Percentiles rank a stretch among this genome's conserved stretches.
Conservation (phyloP, 2,113 vertebrate species). For the Nyctereutes procyonoides region DNA sequence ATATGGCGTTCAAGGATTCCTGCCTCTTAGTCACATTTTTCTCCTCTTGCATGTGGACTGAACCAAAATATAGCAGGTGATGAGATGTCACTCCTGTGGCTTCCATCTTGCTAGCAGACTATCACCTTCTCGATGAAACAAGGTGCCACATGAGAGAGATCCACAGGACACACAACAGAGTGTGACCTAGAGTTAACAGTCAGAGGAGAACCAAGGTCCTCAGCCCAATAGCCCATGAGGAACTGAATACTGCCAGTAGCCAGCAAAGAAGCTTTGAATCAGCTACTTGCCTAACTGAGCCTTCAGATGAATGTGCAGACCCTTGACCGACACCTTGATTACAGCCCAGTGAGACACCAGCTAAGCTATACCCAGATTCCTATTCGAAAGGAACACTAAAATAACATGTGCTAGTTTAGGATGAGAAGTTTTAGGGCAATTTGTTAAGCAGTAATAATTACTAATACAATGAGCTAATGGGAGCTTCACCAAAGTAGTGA, state of each 20-base stretch:
- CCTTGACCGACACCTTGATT: not conserved
- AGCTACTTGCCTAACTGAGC: not conserved
- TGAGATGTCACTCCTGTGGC: not conserved
- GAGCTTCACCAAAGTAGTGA: not conserved
- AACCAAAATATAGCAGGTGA: not conserved
- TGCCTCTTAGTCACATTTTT: not conserved
- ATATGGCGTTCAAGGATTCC: not conserved
- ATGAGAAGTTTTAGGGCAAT: not conserved
- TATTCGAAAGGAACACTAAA: not conserved
- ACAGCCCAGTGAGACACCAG: not conserved
- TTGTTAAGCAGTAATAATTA: not conserved
- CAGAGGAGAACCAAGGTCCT: not conserved
- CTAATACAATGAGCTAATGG: not conserved
- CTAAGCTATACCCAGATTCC: not conserved
- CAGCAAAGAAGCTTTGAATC: not conserved
- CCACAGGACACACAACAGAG: not conserved
- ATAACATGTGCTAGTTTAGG: not conserved
- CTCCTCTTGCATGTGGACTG: not conserved
- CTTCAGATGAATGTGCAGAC: not conserved
- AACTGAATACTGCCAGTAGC: not conserved
- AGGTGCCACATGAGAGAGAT: not conserved
- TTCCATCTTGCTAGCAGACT: not conserved
- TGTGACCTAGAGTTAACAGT: not conserved
- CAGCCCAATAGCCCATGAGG: not conserved
- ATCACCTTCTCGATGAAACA: not conserved